Conservation (phyloP, 1,140 invertebrate genomes). For the Rhizoglyphus robini region DNA sequence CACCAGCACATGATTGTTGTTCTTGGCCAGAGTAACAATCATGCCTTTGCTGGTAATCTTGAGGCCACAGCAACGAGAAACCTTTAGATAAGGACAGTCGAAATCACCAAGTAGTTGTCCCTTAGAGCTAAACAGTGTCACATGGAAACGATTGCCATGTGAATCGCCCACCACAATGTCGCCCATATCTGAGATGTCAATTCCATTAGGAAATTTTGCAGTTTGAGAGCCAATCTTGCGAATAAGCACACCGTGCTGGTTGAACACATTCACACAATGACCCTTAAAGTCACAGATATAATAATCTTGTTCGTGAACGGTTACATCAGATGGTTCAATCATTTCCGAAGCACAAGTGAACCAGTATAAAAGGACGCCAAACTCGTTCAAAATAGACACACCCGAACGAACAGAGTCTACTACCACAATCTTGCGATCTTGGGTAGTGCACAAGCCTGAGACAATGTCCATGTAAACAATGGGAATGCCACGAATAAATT, state of each 20-base stretch:
- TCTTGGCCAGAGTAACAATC: slow-evolving; percentile 88
- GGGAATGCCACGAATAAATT: slow-evolving; percentile 71
- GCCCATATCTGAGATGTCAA: slow-evolving; percentile 86
- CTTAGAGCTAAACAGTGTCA: slow-evolving; percentile 75
- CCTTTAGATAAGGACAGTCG: slow-evolving; percentile 89
- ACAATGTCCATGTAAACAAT: slow-evolving; percentile 86
- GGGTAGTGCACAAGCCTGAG: slow-evolving; percentile 75
- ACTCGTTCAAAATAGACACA: slow-evolving; percentile 76
- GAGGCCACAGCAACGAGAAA: slow-evolving; percentile 86
- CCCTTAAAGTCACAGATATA: slow-evolving; percentile 96
- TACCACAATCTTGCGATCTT: slow-evolving; percentile 75
- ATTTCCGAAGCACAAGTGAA: slow-evolving; percentile 92
- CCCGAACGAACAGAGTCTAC: slow-evolving; percentile 93
- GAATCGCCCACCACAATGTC: slow-evolving; percentile 90
- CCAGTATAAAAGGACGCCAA: slow-evolving; percentile 75
- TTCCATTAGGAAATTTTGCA: slow-evolving; percentile 91
- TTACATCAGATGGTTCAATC: slow-evolving; percentile 89
- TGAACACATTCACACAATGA: slow-evolving; percentile 90
- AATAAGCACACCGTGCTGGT: slow-evolving; percentile 72
- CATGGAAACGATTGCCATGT: slow-evolving; percentile 91
- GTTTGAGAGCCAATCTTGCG: slow-evolving; percentile 85
- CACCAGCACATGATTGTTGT: slow-evolving; percentile 91
- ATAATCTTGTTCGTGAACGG: slow-evolving; percentile 74
- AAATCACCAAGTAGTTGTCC: slow-evolving; percentile 79
- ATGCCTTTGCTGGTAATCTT: slow-evolving; percentile 91